Conservation (phyloP, 1,140 invertebrate species). For the Thalassaphorura encarpata region DNA sequence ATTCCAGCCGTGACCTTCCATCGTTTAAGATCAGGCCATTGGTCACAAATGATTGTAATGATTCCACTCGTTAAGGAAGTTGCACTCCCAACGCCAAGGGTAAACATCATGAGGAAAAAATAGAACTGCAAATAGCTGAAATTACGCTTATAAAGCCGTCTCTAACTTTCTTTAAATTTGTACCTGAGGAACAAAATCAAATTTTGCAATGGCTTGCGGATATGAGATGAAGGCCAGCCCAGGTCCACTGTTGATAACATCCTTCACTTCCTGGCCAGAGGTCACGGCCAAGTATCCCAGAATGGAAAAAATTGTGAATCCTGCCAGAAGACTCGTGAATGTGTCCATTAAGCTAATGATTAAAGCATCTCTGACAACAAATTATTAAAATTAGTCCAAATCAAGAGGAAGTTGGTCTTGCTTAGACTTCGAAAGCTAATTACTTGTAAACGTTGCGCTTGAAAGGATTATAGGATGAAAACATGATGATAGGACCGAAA, state of each 20-base stretch:
- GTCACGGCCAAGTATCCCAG: conserved; percentile 38
- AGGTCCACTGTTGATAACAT: conserved; percentile 33
- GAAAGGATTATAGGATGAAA: conserved; percentile 8
- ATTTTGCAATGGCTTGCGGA: conserved; percentile 69
- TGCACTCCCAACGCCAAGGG: conserved; percentile 33
- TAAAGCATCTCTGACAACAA: conserved; percentile 38
- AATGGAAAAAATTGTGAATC: conserved; percentile 41
- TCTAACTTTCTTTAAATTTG: not conserved
- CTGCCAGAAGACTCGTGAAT: conserved; percentile 33
- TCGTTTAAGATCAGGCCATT: conserved; percentile 51
- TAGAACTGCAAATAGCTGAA: conserved; percentile 51
- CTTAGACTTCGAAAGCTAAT: not conserved
- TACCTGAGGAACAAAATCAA: conserved; percentile 57
- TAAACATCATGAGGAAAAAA: conserved; percentile 44
- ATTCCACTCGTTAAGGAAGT: conserved; percentile 50
- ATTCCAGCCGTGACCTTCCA: conserved; percentile 48
- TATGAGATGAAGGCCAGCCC: conserved; percentile 34
- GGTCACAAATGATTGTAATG: conserved; percentile 57
- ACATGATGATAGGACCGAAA: conserved; percentile 9
- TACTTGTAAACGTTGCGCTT: not conserved
- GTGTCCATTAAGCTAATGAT: conserved; percentile 38
- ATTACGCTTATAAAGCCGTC: not conserved
- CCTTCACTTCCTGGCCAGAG: conserved; percentile 22
- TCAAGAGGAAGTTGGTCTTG: not conserved
- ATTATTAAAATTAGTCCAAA: not conserved